Percentiles rank a stretch among this genome's conserved stretches.
phyloP scores from a whole-genome alignment of 2,888 invertebrate species.

The Lapara coniferarum region DNA sequence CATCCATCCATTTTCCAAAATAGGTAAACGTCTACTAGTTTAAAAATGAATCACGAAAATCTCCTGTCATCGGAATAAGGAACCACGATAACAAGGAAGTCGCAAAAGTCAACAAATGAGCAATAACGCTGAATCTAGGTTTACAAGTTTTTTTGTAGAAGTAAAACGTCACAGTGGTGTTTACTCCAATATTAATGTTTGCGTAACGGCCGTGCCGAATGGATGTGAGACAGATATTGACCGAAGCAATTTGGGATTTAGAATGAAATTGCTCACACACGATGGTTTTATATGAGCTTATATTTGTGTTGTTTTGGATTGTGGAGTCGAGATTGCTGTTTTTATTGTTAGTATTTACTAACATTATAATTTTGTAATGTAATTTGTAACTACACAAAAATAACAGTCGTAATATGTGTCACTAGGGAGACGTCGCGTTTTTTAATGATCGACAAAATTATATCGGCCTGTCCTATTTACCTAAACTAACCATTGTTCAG shows the following conservation, averaged over 20 bases:
- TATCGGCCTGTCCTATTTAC: neutral
- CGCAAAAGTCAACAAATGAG: neutral
- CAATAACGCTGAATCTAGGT: neutral
- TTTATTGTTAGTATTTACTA: too few species aligned
- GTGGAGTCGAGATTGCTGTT: neutral
- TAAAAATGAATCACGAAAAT: too few species aligned
- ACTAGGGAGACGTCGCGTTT: neutral
- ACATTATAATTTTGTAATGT: too few species aligned
- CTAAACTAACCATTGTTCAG: too few species aligned
- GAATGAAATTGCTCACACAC: conserved; percentile 9
- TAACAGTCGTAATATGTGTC: neutral
- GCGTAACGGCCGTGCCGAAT: neutral
- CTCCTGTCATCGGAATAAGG: too few species aligned
- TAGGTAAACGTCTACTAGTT: too few species aligned
- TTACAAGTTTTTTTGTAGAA: neutral
- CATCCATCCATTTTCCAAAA: too few species aligned
- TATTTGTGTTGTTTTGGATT: neutral
- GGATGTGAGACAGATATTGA: conserved; percentile 9
- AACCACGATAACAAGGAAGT: neutral
- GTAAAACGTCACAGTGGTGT: neutral
- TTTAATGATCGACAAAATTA: neutral
- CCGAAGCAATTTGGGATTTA: conserved; percentile 16
- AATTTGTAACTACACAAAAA: too few species aligned
- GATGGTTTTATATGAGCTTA: neutral
- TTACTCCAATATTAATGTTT: conserved; percentile 21